These are phyloP conservation scores for Agonopterix arenella DNA, from an alignment of 2,888 invertebrate genomes.

Conservation along the genomic window DNA sequence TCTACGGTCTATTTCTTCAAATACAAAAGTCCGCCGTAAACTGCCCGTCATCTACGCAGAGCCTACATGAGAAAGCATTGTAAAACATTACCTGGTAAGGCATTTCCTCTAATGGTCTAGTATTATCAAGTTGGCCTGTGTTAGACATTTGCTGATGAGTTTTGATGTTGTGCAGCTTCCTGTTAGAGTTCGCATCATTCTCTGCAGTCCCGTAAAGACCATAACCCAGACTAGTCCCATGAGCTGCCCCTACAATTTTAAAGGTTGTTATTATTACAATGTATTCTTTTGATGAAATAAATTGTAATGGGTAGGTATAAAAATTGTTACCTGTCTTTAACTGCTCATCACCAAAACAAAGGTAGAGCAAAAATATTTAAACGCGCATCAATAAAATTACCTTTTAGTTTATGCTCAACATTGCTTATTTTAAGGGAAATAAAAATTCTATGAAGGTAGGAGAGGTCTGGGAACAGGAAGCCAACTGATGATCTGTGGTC, in stretches of 20 bases:
- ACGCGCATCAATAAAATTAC: no score
- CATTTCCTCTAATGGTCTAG: constrained; percentile 72
- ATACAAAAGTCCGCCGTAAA: no score
- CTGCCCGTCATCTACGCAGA: no score
- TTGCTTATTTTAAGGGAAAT: not conserved
- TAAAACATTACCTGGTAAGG: constrained; percentile 72
- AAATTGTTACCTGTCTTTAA: no score
- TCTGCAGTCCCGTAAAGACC: constrained; percentile 74
- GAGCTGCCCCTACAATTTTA: constrained; percentile 64
- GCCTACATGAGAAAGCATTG: no score
- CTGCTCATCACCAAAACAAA: no score
- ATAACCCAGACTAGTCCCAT: constrained; percentile 76
- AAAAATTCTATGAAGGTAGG: constrained; percentile 18
- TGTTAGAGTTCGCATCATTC: constrained; percentile 44
- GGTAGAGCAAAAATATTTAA: no score
- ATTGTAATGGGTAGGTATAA: not conserved
- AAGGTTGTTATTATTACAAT: not conserved
- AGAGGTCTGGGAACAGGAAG: constrained; percentile 47
- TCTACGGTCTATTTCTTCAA: no score
- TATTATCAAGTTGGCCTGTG: constrained; percentile 53
- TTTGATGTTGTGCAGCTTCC: constrained; percentile 64
- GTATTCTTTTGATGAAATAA: not conserved
- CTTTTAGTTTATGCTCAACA: no score
- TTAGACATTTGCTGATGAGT: constrained; percentile 71
- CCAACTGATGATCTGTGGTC: constrained; percentile 50